Evolutionary conservation across 2,888 invertebrate genomes (phyloP).

Genomic region (Meliscaeva auricollis): DNA sequence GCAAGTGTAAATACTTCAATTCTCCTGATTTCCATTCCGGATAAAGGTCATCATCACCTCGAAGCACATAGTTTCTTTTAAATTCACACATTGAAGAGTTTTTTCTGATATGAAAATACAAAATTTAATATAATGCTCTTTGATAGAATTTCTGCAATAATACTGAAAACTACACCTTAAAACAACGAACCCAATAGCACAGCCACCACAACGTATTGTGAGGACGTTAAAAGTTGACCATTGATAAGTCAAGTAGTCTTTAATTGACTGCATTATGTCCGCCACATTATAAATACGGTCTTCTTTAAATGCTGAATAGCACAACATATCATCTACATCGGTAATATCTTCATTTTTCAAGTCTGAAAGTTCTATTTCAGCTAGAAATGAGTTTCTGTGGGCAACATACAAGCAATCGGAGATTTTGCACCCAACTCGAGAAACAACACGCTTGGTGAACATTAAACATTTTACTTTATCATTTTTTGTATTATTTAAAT

Average conservation of each 20-base stretch:
- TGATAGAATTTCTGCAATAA: background rate
- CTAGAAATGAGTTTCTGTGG: constrained; percentile 79
- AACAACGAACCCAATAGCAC: constrained; percentile 79
- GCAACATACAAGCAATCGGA: constrained; percentile 79
- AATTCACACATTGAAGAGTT: constrained; percentile 40
- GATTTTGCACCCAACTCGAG: constrained; percentile 78
- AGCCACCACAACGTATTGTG: constrained; percentile 77
- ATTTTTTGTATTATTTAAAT: background rate
- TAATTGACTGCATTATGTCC: constrained; percentile 68
- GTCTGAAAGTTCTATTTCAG: constrained; percentile 77
- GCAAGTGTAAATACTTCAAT: constrained; percentile 78
- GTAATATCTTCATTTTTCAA: constrained; percentile 75
- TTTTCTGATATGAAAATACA: constrained; percentile 39
- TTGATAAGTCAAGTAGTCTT: constrained; percentile 76
- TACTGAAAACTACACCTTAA: too few species aligned
- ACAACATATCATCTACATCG: constrained; percentile 70
- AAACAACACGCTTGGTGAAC: constrained; percentile 77
- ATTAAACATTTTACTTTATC: background rate
- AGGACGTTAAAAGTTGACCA: constrained; percentile 76
- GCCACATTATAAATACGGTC: constrained; percentile 64
- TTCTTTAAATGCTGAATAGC: background rate
- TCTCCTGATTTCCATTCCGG: constrained; percentile 77
- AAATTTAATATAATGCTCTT: background rate
- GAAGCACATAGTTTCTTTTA: constrained; percentile 28
- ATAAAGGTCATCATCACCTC: constrained; percentile 56